Conservation (phyloP, 2,888 invertebrate species). For the Clanis bilineata region DNA sequence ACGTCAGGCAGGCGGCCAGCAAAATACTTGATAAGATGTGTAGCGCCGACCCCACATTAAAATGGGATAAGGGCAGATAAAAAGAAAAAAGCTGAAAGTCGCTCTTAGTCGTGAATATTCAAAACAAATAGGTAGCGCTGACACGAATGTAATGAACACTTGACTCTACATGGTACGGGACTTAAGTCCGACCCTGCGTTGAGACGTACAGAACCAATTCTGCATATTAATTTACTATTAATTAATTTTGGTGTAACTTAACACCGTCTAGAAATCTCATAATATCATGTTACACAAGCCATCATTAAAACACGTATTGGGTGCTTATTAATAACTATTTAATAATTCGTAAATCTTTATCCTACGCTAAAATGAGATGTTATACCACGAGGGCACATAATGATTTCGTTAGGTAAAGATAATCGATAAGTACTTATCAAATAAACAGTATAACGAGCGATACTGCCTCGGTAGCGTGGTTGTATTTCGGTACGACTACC, state of each 20-base stretch:
- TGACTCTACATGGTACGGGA: neutral
- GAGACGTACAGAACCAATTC: neutral
- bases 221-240: slow-evolving; percentile 1
- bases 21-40: no score
- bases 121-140: no score
- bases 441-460: slow-evolving; percentile 47
- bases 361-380: neutral
- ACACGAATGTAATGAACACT: no score
- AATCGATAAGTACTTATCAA: slow-evolving; percentile 48
- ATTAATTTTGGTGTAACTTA: neutral
- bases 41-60: no score
- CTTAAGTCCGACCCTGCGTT: neutral
- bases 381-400: slow-evolving; percentile 27
- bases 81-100: no score
- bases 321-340: neutral
- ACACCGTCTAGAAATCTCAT: neutral
- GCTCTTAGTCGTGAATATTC: no score
- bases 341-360: neutral
- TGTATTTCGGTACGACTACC: no score
- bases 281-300: neutral
- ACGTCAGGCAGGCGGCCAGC: no score
- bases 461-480: no score
- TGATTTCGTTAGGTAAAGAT: slow-evolving; percentile 45
- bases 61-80: no score
- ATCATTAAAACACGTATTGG: neutral